Evolutionary conservation across 1,140 invertebrate species (phyloP).

Genomic region (Pseudomyrmex gracilis): DNA sequence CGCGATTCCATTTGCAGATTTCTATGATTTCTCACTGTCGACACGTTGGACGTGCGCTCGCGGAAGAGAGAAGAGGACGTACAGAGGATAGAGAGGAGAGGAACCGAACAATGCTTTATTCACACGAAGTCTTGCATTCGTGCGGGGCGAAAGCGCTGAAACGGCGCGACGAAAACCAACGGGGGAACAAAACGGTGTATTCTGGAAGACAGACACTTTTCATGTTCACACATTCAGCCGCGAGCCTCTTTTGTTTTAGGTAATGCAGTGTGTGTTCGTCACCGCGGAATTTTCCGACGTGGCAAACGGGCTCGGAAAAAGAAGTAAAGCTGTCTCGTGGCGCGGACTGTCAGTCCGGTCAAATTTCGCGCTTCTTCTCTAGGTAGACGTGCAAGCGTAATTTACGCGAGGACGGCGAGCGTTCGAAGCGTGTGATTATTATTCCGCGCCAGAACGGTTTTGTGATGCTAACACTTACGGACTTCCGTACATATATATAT

Average conservation of each 20-base stretch:
- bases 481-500: no score
- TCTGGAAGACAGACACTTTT: conserved; percentile 58
- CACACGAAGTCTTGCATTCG: conserved; percentile 51
- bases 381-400: background rate
- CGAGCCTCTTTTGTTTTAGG: conserved; percentile 41
- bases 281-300: conserved; percentile 14
- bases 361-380: conserved; percentile 36
- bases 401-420: background rate
- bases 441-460: conserved; percentile 16
- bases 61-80: no score
- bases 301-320: no score
- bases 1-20: conserved; percentile 60
- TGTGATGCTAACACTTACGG: conserved; percentile 3
- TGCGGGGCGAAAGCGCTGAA: conserved; percentile 33
- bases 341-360: background rate
- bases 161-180: conserved; percentile 50
- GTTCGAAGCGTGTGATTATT: conserved; percentile 48
- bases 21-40: conserved; percentile 32
- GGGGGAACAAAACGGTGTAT: conserved; percentile 20
- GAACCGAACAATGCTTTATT: conserved; percentile 47
- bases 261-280: conserved; percentile 50
- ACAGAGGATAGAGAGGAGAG: background rate
- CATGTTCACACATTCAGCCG: conserved; percentile 48
- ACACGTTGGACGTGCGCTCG: conserved; percentile 13
- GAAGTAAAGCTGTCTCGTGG: conserved; percentile 1